Evolutionary conservation across 2,888 invertebrate species (phyloP).

Genomic region (Leptinotarsa juncta): DNA sequence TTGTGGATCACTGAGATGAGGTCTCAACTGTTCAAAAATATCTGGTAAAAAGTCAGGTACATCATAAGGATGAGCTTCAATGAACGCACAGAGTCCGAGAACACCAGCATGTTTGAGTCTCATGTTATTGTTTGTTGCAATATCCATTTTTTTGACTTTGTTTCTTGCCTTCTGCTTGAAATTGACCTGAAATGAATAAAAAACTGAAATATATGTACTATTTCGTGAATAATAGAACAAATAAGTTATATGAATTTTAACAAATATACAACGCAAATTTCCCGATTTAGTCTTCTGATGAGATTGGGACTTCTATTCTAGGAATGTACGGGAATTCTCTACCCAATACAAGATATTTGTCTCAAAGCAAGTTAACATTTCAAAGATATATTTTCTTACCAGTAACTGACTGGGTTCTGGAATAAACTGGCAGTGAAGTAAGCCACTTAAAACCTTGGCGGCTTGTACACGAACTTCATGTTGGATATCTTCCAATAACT

Average conservation of each 20-base stretch:
- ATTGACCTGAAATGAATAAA: slow-evolving; percentile 63
- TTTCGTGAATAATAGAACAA: background rate
- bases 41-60: slow-evolving; percentile 82
- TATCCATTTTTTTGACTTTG: slow-evolving; percentile 57
- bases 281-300: background rate
- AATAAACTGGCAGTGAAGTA: slow-evolving; percentile 87
- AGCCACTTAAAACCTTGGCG: slow-evolving; percentile 83
- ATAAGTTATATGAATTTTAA: too few relatives aligned
- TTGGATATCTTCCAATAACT: slow-evolving; percentile 76
- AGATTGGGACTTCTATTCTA: background rate
- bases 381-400: slow-evolving; percentile 63
- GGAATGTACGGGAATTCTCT: background rate
- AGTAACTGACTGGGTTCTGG: slow-evolving; percentile 70
- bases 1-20: slow-evolving; percentile 87
- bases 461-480: slow-evolving; percentile 88
- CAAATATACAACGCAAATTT: too few relatives aligned
- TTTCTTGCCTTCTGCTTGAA: slow-evolving; percentile 70
- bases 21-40: slow-evolving; percentile 81
- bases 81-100: slow-evolving; percentile 87
- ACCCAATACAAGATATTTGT: too few relatives aligned
- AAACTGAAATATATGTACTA: slow-evolving; percentile 10
- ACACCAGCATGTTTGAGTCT: slow-evolving; percentile 85
- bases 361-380: background rate
- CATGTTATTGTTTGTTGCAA: slow-evolving; percentile 52
- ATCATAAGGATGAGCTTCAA: slow-evolving; percentile 90